These are phyloP conservation scores for Panthera tigris DNA, from an alignment of 2,113 vertebrate genomes.

Conservation along the genomic window DNA sequence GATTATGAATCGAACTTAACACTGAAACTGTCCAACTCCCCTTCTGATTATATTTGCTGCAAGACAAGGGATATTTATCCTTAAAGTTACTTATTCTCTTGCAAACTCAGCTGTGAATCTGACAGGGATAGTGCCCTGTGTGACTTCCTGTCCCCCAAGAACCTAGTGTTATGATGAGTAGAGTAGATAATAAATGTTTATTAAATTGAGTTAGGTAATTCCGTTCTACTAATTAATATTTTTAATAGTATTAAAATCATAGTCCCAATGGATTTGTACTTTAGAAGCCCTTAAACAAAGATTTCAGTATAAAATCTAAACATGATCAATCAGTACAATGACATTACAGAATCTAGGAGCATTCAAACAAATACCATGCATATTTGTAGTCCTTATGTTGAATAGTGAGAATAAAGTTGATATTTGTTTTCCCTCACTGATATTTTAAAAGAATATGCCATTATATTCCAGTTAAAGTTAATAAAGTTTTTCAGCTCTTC, in stretches of 20 bases:
- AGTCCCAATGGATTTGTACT: not conserved
- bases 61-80: not conserved
- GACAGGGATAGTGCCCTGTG: not conserved
- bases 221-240: not conserved
- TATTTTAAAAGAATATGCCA: slow-evolving; percentile 57
- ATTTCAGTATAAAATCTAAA: slow-evolving; percentile 31
- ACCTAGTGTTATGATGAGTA: not conserved
- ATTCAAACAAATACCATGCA: slow-evolving; percentile 37
- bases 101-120: not conserved
- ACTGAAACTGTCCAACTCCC: not conserved
- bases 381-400: not conserved
- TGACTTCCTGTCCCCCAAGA: not conserved
- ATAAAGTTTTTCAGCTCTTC: slow-evolving; percentile 73
- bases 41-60: slow-evolving; percentile 7
- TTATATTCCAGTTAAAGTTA: slow-evolving; percentile 78
- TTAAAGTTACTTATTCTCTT: not conserved
- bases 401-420: not conserved
- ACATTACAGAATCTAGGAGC: slow-evolving; percentile 59
- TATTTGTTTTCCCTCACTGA: not conserved
- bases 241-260: not conserved
- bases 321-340: slow-evolving; percentile 64
- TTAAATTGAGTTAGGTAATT: not conserved
- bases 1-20: not conserved
- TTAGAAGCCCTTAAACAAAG: not conserved
- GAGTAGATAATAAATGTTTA: not conserved